Evolutionary conservation across 92 coral and sea anemone species (phyloP).

Genomic region (Meandrina meandrites): DNA sequence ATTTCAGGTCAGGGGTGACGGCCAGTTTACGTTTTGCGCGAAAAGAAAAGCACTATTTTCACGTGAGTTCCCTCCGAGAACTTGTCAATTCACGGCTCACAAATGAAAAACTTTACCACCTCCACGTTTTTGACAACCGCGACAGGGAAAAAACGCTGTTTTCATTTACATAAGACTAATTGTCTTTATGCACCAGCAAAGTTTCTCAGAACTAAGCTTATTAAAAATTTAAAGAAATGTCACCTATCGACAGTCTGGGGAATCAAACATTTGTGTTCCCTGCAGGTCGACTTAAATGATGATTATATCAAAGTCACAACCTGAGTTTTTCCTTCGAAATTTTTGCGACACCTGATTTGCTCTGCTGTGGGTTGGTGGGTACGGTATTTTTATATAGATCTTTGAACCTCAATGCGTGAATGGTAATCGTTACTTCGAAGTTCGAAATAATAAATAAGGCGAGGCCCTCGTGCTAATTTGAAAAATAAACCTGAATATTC

Average conservation of each 20-base stretch:
- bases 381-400: no score
- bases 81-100: not conserved
- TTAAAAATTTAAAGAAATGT: no score
- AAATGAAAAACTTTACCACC: not conserved
- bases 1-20: not conserved
- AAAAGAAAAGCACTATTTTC: not conserved
- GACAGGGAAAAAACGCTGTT: not conserved
- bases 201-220: no score
- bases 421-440: no score
- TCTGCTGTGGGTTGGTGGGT: not conserved
- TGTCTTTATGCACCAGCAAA: no score
- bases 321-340: not conserved
- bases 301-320: no score
- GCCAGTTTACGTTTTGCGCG: not conserved
- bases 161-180: not conserved
- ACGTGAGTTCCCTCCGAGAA: no score
- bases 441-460: not conserved
- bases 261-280: not conserved
- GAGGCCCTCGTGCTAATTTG: not conserved
- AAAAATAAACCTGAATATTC: not conserved
- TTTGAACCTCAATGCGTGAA: no score
- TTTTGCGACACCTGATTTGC: not conserved
- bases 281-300: not conserved
- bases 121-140: not conserved
- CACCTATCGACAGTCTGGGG: no score